Evolutionary conservation across 1,140 invertebrate species (phyloP).

Genomic region (Amyelois transitella): DNA sequence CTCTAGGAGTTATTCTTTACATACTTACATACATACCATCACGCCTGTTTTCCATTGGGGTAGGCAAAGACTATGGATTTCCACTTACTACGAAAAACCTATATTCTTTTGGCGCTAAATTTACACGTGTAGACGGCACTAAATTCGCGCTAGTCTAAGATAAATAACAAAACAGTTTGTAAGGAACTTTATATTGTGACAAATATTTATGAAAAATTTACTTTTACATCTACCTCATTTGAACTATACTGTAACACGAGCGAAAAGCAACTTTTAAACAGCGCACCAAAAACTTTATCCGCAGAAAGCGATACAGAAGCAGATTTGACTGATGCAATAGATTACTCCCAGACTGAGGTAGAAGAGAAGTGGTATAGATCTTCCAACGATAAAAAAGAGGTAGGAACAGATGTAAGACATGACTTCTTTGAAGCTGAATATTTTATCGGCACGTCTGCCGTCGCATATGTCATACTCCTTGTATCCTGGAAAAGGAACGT

Average conservation of each 20-base stretch:
- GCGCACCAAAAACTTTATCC: background rate
- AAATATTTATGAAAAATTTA: too few species aligned
- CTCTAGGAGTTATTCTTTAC: too few species aligned
- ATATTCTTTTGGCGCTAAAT: too few species aligned
- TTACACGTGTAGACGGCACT: too few species aligned
- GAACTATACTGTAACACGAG: background rate
- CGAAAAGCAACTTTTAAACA: background rate
- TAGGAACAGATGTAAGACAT: conserved; percentile 4
- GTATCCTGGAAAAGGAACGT: conserved; percentile 14
- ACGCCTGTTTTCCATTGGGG: too few species aligned
- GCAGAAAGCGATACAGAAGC: conserved; percentile 29
- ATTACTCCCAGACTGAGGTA: conserved; percentile 22
- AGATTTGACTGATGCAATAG: conserved; percentile 21
- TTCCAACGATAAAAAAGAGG: conserved; percentile 4
- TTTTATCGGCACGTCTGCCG: conserved; percentile 12
- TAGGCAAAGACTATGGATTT: too few species aligned
- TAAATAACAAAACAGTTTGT: too few species aligned
- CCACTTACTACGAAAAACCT: too few species aligned
- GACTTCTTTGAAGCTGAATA: conserved; percentile 12
- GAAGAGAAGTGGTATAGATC: conserved; percentile 21
- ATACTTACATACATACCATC: too few species aligned
- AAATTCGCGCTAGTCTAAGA: too few species aligned
- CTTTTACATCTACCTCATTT: too few species aligned
- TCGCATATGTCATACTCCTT: conserved; percentile 20
- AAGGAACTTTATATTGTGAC: too few species aligned